These are phyloP conservation scores for Apis mellifera DNA, from an alignment of 1,140 invertebrate genomes.

Conservation along the genomic window Amel_HAv3.1 CM009942.2:6410501-6411000, in stretches of 20 bases:
- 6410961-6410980: constrained; percentile 62
- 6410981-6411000: constrained; percentile 33
- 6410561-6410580: too few relatives aligned
- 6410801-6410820: neutral
- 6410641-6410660: too few relatives aligned
- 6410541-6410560: too few relatives aligned
- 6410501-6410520: too few relatives aligned
- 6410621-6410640: too few relatives aligned
- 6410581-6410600: too few relatives aligned
- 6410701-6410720: too few relatives aligned
- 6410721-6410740: too few relatives aligned
- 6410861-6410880: constrained; percentile 27
- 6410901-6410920: constrained; percentile 11
- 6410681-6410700: too few relatives aligned
- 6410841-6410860: neutral
- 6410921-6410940: constrained; percentile 39
- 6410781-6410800: neutral
- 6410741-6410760: neutral
- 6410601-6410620: too few relatives aligned
- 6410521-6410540: too few relatives aligned
- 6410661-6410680: too few relatives aligned
- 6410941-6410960: constrained; percentile 48
- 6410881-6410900: constrained; percentile 13
- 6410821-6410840: neutral
- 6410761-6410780: neutral